Evolutionary conservation across 2,797 vertebrate species (phyloP), one percentile per base, ranked within the genome.

Genomic region (Acanthopagrus latus): DNA sequence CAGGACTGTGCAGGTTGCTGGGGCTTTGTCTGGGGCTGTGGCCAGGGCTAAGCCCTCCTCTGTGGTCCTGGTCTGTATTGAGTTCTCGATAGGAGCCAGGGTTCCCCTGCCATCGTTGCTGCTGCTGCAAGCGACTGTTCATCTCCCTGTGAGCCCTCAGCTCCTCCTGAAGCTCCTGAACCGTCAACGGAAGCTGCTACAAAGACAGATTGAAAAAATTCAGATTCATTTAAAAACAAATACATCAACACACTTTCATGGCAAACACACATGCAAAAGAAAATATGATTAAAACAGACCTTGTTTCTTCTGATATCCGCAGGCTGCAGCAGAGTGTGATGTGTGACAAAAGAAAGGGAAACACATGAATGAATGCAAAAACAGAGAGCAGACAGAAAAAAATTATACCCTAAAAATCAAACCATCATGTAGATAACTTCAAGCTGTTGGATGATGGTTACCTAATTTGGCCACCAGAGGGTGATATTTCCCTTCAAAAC

Each of bases 141-240:
- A 97, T 96, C 92, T 98, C 97, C 88, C 97, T 95, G 93, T 99
- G 97, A 57, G 96, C 97, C 79, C 96, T 93, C 72, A 98, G 95
- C 74, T 99, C 97, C 89, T 99, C 97, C 82, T 98, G 97, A 77
- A 98, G 96, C 65, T 97, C 97, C 89, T 98, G 97, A 89, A 99
- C 97, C 62, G 97, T 97, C 93, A 99, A 70, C 50, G 98, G 97
- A 87, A 97, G 94, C 80, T 98, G 97, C 96, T 97, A 62, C 2
- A 51, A 89, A 92, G 18, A 81, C 27, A 88, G 16, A 74, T 48
- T 52, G 0, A 55, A 62, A 25, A 29, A 29, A 41, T 2, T 7
- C 3, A 6, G 1, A 43, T 64, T 52, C 0, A 72, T 64, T 71
- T 81, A 70, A 13, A 16, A 63, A 46, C 9, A 33, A 20, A 33